Evolutionary conservation across 2,888 invertebrate species (phyloP).

Genomic region (Conchocele bisecta): DNA sequence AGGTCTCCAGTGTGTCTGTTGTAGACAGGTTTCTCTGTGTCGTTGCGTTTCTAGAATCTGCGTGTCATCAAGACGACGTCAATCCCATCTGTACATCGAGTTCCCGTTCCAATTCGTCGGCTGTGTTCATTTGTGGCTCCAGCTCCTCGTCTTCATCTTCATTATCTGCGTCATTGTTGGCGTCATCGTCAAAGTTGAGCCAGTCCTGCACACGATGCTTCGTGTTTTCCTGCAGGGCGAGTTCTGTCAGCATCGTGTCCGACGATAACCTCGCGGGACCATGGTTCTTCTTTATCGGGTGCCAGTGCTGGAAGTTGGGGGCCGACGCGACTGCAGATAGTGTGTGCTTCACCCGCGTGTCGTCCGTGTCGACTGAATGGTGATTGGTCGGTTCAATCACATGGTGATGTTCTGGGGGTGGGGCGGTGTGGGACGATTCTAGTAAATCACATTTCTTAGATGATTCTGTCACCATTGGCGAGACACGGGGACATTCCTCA

Average conservation of each 20-base stretch:
- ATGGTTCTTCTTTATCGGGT: slow-evolving; percentile 56
- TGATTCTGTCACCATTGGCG: slow-evolving; percentile 50
- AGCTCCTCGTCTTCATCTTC: slow-evolving; percentile 45
- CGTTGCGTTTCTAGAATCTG: too few species aligned
- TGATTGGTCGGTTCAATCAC: slow-evolving; percentile 69
- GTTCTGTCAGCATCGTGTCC: slow-evolving; percentile 68
- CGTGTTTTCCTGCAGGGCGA: slow-evolving; percentile 68
- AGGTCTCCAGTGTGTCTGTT: too few species aligned
- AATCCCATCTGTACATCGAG: too few species aligned
- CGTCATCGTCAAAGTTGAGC: slow-evolving; percentile 61
- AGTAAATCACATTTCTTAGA: slow-evolving; percentile 67
- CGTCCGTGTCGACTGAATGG: slow-evolving; percentile 44
- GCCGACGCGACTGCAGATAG: slow-evolving; percentile 67
- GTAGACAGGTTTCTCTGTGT: too few species aligned
- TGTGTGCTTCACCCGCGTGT: slow-evolving; percentile 45
- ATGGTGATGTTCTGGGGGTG: slow-evolving; percentile 70
- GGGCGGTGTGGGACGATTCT: slow-evolving; percentile 65
- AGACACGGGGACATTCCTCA: slow-evolving; percentile 64
- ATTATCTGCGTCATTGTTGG: slow-evolving; percentile 57
- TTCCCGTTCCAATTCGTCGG: too few species aligned
- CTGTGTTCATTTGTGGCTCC: too few species aligned
- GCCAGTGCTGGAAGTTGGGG: slow-evolving; percentile 71
- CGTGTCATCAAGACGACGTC: too few species aligned
- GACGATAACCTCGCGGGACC: slow-evolving; percentile 49
- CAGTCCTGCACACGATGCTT: slow-evolving; percentile 70